Evolutionary conservation across 1,140 invertebrate genomes (phyloP).

Genomic region (Tigriopus japonicus): DNA sequence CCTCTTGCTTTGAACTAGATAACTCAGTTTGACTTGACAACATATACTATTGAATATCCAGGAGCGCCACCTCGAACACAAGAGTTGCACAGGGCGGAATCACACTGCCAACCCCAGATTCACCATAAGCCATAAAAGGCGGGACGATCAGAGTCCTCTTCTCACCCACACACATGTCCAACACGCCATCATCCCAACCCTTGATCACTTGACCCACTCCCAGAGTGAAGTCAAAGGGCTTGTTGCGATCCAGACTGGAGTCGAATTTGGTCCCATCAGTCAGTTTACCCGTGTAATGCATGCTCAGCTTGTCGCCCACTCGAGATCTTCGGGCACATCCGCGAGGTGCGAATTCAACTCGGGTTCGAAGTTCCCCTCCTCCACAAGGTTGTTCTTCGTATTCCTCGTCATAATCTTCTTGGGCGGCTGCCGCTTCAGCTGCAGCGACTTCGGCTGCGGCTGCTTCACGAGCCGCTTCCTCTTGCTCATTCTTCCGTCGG

Average conservation of each 20-base stretch:
- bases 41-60: constrained; percentile 12
- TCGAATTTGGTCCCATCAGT: constrained; percentile 24
- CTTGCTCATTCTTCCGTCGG: constrained; percentile 5
- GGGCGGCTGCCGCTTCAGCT: background rate
- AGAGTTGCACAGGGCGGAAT: constrained; percentile 30
- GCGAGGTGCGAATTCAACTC: constrained; percentile 16
- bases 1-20: no score
- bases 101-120: constrained; percentile 68
- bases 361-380: constrained; percentile 11
- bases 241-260: constrained; percentile 22
- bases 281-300: constrained; percentile 25
- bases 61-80: constrained; percentile 16
- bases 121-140: constrained; percentile 69
- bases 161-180: constrained; percentile 85
- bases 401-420: background rate
- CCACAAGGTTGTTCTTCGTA: constrained; percentile 1
- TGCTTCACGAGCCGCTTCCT: background rate
- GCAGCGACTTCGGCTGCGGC: background rate
- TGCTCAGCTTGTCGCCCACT: constrained; percentile 21
- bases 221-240: constrained; percentile 28
- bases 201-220: constrained; percentile 25
- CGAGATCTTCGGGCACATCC: constrained; percentile 16
- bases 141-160: constrained; percentile 77
- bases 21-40: no score
- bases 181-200: constrained; percentile 78